Percentiles rank a stretch among this genome's conserved stretches.
phyloP scores from a whole-genome alignment of 2,888 invertebrate species.

The Linnaemya tessellans region DNA sequence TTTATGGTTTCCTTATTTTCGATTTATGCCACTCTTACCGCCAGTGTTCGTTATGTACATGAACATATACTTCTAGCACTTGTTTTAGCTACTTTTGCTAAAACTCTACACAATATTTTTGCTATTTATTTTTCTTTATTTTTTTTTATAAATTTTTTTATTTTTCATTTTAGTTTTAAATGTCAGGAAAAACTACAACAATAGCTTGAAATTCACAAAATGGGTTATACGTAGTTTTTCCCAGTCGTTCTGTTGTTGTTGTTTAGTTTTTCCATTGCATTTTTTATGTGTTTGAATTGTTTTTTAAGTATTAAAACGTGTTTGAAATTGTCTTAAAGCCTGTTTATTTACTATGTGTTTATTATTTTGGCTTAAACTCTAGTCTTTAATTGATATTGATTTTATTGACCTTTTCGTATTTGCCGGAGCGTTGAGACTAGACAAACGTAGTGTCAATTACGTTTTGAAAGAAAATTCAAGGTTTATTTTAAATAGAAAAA shows the following conservation, averaged over 20 bases:
- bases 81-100: slow-evolving; percentile 40
- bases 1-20: not conserved
- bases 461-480: slow-evolving; percentile 53
- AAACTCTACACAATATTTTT: slow-evolving; percentile 6
- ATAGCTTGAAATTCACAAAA: slow-evolving; percentile 55
- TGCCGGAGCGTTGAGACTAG: slow-evolving; percentile 12
- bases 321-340: slow-evolving; percentile 58
- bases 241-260: slow-evolving; percentile 2
- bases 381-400: slow-evolving; percentile 60
- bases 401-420: slow-evolving; percentile 61
- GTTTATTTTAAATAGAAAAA: not conserved
- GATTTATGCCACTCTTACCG: not conserved
- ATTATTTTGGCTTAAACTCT: slow-evolving; percentile 24
- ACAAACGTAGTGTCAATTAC: not conserved
- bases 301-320: slow-evolving; percentile 51
- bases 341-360: slow-evolving; percentile 42
- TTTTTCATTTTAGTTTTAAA: slow-evolving; percentile 55
- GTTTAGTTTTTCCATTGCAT: not conserved
- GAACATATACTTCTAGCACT: slow-evolving; percentile 38
- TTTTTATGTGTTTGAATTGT: slow-evolving; percentile 24
- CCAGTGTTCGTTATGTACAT: not conserved
- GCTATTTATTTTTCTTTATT: slow-evolving; percentile 11
- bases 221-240: slow-evolving; percentile 58
- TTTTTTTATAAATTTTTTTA: slow-evolving; percentile 13
- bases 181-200: slow-evolving; percentile 69